phyloP scores from a whole-genome alignment of 2,888 invertebrate species.

The Eurois occulta region DNA sequence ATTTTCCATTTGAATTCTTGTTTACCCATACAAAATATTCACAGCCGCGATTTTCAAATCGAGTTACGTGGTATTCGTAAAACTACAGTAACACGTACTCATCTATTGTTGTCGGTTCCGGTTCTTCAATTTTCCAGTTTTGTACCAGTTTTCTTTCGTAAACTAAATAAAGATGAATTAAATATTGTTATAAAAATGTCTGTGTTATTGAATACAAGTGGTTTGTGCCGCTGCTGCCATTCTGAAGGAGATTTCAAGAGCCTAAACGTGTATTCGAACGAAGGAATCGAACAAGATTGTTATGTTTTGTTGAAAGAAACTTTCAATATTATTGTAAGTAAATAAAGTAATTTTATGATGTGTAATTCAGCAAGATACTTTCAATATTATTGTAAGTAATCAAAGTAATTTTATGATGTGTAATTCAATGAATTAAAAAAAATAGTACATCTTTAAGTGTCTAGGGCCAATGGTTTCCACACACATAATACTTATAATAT shows the following conservation, averaged over 20 bases:
- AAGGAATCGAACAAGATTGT: conserved; percentile 73
- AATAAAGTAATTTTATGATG: conserved; percentile 60
- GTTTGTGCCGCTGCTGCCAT: conserved; percentile 82
- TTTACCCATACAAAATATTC: neutral
- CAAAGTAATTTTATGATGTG: conserved; percentile 16
- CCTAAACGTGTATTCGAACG: conserved; percentile 66
- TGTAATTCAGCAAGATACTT: conserved; percentile 67
- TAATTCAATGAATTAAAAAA: neutral
- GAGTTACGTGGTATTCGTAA: conserved; percentile 32
- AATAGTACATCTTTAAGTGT: neutral
- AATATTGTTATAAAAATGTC: conserved; percentile 64
- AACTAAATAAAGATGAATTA: conserved; percentile 52
- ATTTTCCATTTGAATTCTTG: neutral
- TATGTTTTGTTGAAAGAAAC: conserved; percentile 74
- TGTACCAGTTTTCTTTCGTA: conserved; percentile 5
- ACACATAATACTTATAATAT: neutral
- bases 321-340: conserved; percentile 77
- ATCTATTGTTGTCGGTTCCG: conserved; percentile 45
- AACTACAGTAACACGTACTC: conserved; percentile 29
- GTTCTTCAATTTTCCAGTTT: conserved; percentile 17
- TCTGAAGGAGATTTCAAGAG: conserved; percentile 74
- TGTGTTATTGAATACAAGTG: conserved; percentile 70
- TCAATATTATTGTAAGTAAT: conserved; percentile 78
- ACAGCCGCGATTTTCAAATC: conserved; percentile 8
- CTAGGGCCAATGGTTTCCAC: neutral